A percentile compares a stretch with the other conserved stretches of the same genome.
These are phyloP conservation scores for Thunnus maccoyii DNA, from an alignment of 2,113 vertebrate species.

Conservation along the genomic window DNA sequence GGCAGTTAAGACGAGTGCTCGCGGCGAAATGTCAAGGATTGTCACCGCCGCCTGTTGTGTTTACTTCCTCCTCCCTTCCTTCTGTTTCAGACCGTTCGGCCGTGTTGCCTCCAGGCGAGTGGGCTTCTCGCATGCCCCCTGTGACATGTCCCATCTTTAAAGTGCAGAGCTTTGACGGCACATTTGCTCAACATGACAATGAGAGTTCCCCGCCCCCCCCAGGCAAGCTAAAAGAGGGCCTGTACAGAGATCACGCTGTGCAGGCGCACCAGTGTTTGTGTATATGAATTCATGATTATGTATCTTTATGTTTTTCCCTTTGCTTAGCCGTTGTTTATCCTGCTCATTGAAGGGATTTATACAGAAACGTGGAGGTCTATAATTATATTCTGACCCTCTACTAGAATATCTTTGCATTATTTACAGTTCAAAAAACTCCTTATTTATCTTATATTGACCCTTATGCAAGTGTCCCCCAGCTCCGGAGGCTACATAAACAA, in stretches of 20 bases:
- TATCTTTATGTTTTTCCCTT: slow-evolving; percentile 1
- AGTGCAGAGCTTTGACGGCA: slow-evolving; percentile 52
- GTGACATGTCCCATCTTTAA: slow-evolving; percentile 63
- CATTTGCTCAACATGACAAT: slow-evolving; percentile 58
- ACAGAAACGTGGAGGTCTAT: not conserved
- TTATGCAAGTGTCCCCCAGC: no score
- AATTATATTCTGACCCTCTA: no score
- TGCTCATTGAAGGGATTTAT: not conserved
- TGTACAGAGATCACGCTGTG: slow-evolving; percentile 12
- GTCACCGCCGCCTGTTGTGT: slow-evolving; percentile 54
- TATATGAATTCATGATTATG: slow-evolving; percentile 14
- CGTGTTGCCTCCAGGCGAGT: slow-evolving; percentile 48
- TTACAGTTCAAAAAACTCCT: no score
- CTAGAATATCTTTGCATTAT: no score
- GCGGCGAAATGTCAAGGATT: slow-evolving; percentile 67
- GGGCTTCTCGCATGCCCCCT: slow-evolving; percentile 21
- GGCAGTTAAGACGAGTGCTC: slow-evolving; percentile 49
- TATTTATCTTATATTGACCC: no score
- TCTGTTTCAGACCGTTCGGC: slow-evolving; percentile 45
- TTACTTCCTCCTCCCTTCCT: slow-evolving; percentile 52
- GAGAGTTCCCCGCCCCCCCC: not conserved
- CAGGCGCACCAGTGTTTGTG: slow-evolving; percentile 8
- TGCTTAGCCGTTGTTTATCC: slow-evolving; percentile 7
- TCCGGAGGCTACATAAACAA: no score
- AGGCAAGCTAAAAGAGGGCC: slow-evolving; percentile 22